Evolutionary conservation across 1,140 invertebrate genomes (phyloP), one percentile per base, ranked within the genome.

Genomic region (Mycetomoellerius zeteki): DNA sequence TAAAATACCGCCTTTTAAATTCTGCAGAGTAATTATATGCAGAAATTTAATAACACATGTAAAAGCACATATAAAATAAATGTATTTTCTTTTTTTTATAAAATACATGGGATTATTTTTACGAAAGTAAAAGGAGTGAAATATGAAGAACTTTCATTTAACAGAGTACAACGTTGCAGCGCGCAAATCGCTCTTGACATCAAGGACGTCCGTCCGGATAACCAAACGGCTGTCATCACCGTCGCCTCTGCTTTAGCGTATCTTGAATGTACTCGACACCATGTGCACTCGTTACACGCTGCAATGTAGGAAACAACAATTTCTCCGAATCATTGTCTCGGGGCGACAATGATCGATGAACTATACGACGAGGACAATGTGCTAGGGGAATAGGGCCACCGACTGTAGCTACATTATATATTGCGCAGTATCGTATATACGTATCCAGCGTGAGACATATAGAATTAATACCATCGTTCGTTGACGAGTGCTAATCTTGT

Each of bases 261-360:
- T 62, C 43, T 77, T 37, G 64, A 76, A 65, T 60, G 69, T 50
- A 47, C 65, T 50, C 65, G 65, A 75, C n/a, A 47, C 43, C 30
- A 14, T 33, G 72, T 60, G 58, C 73, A 77, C 58, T 78, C 82
- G 56, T 77, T 85, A 43, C 33, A 85, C 43, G 47, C 50, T 77
- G 73, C 56, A 33, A 78, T 60, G 21, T 80, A 85, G 82, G 62
- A 85, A 72, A 64, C 30, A 65, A 50, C 71, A 85, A 65, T 88
- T 86, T 89, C 60, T 78, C 73, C 47, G 67, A 80, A 88, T 72
- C 86, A 72, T 75, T 71, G 58, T 60, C 80, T 86, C 71, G 69
- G 43, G 58, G 58, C 60, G 78, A 88, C 87, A 80, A 88, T 90
- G 89, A 91, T 91, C 87, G 90, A 91, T 91, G 84, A 78, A 78